Evolutionary conservation across 1,140 invertebrate species (phyloP).

Genomic region (Ceratosolen solmsi): DNA sequence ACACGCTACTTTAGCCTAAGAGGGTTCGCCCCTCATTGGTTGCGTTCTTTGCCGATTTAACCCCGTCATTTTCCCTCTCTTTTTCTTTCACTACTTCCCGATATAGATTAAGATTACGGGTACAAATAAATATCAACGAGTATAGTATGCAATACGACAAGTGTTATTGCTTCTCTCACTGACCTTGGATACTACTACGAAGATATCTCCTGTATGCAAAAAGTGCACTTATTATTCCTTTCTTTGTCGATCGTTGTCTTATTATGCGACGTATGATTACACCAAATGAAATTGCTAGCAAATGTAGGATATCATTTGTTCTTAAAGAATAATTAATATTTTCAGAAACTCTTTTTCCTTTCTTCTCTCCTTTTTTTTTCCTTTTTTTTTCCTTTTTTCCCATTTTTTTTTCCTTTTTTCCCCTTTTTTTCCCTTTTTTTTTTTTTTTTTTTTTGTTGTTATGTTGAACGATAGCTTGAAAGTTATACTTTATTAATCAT

Average conservation of each 20-base stretch:
- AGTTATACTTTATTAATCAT: background rate
- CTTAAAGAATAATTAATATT: conserved; percentile 8
- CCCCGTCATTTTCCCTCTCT: conserved; percentile 11
- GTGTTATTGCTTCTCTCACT: background rate
- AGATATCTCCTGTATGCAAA: background rate
- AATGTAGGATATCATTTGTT: background rate
- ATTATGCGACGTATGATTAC: background rate
- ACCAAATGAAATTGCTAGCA: background rate
- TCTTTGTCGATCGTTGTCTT: background rate
- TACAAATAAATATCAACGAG: background rate
- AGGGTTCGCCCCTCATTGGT: background rate
- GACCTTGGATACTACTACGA: conserved; percentile 10
- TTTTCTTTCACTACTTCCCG: background rate
- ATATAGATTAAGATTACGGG: conserved; percentile 10
- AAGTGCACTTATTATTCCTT: background rate
- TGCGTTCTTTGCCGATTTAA: background rate
- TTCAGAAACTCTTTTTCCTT: background rate
- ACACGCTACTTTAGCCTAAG: background rate
- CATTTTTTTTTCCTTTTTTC: too few relatives aligned
- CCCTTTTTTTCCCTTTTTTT: too few relatives aligned
- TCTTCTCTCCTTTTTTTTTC: too few relatives aligned
- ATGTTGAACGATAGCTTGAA: background rate
- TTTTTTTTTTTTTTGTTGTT: too few relatives aligned
- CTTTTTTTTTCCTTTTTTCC: too few relatives aligned
- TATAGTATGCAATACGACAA: background rate